Evolutionary conservation across 1,140 invertebrate genomes (phyloP).

Genomic region (Babylonia areolata): DNA sequence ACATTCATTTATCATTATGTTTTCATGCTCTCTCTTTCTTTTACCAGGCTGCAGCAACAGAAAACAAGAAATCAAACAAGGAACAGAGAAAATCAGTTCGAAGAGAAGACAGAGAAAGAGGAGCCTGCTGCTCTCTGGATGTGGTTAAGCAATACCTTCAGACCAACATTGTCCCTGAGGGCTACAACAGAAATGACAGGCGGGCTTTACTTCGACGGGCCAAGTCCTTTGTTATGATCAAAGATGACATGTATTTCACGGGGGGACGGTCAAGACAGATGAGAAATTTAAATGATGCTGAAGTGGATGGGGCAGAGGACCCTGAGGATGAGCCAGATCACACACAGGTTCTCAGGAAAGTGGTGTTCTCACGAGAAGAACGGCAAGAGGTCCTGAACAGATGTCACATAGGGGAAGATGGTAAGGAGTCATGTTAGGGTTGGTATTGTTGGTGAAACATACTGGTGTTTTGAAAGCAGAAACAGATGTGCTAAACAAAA

Average conservation of each 20-base stretch:
- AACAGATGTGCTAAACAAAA: too few relatives aligned
- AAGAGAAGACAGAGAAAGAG: background rate
- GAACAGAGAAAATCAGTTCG: too few relatives aligned
- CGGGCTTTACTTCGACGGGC: background rate
- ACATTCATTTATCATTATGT: too few relatives aligned
- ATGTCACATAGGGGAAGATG: slow-evolving; percentile 27
- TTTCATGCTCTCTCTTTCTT: too few relatives aligned
- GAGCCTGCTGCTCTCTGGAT: background rate
- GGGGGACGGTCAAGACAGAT: background rate
- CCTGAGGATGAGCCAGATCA: slow-evolving; percentile 22
- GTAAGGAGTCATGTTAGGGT: background rate
- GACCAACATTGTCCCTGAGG: background rate
- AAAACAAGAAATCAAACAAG: too few relatives aligned
- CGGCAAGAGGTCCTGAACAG: background rate
- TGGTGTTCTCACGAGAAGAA: background rate
- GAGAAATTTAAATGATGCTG: background rate
- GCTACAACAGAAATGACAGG: background rate
- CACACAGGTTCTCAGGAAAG: slow-evolving; percentile 28
- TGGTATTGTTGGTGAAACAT: too few relatives aligned
- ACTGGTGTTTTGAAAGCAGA: too few relatives aligned
- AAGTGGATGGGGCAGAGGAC: background rate
- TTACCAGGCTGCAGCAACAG: too few relatives aligned
- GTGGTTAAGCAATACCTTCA: background rate
- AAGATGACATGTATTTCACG: slow-evolving; percentile 7
- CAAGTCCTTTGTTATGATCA: background rate